Base-by-base conservation (phyloP, 1,140 invertebrate species). In the Platyura marginata region DNA sequence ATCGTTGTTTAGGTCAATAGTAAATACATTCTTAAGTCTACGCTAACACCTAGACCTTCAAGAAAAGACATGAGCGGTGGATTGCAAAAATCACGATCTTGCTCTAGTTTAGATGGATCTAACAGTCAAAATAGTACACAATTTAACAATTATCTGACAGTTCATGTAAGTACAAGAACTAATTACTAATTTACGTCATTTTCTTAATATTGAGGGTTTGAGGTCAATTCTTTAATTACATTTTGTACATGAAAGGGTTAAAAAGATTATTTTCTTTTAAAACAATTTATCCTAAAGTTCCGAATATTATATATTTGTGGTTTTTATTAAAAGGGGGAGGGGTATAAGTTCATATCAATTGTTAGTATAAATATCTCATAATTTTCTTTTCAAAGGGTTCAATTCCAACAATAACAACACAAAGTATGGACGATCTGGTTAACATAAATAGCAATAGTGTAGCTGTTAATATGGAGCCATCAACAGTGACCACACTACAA, bases 21-120 rank as follows among this genome's bases (percentile, higher is more conserved):
- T 51, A 83, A 81, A 50, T 79, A 87, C 48, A 86, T 87, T 34
- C 55, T 87, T 3, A 83, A 83, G 61, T 84, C 80, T 21, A 85
- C 83, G 0, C 51, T 87, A 33, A 86, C 83, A 0, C 83, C 82
- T 1, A 71, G 75, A 45, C 56, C 83, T 21, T 71, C 72, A 10
- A 65, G 84, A 8, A 80, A 75, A 47, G 72, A 79, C 45, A 65
- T 78, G 21, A 58, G 62, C 6, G 70, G 68, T 21, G 71, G 70
- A 2, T 47, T 74, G 1, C 68, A 73, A 46, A 74, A 79, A 50
- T 79, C 77, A 0, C 67, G 72, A 15, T 82, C 79, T 2, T 81
- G 77, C 61, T 77, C 77, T 0, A 79, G 76, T 6, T 62, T 74
- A 6, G 69, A 74, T 41, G 69, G 71, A 29, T 21, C 56, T 55